Evolutionary conservation across 2,888 invertebrate genomes (phyloP).

Genomic region (Crioceris asparagi): DNA sequence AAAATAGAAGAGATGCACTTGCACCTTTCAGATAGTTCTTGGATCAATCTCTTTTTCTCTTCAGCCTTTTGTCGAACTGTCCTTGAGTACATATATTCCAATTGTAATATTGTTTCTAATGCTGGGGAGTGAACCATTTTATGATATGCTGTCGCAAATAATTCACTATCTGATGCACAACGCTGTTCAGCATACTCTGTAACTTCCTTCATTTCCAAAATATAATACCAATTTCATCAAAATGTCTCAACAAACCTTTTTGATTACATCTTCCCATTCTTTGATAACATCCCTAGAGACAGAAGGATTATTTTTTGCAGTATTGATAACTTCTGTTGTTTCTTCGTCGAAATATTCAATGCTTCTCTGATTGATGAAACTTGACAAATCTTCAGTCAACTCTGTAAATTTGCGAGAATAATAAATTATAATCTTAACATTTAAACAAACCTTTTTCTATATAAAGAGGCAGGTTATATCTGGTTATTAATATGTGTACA

Average conservation of each 20-base stretch:
- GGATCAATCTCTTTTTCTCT: conserved; percentile 62
- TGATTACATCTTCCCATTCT: conserved; percentile 70
- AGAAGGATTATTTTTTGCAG: conserved; percentile 49
- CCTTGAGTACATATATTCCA: conserved; percentile 79
- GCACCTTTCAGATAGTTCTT: conserved; percentile 54
- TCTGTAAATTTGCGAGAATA: not conserved
- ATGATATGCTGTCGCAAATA: conserved; percentile 79
- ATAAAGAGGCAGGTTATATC: conserved; percentile 30
- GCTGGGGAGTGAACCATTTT: conserved; percentile 54
- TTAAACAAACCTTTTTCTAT: conserved; percentile 29
- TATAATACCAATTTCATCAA: not conserved
- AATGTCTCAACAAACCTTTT: conserved; percentile 39
- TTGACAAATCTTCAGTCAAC: conserved; percentile 29
- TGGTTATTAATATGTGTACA: conserved; percentile 28
- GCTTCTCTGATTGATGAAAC: conserved; percentile 57
- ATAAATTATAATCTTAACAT: not conserved
- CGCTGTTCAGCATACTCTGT: conserved; percentile 73
- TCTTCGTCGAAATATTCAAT: conserved; percentile 50
- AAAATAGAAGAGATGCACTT: not conserved
- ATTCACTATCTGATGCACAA: conserved; percentile 73
- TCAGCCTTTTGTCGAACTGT: conserved; percentile 63
- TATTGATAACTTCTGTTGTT: conserved; percentile 50
- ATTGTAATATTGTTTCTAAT: conserved; percentile 75
- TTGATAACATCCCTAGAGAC: conserved; percentile 67
- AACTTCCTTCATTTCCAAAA: conserved; percentile 48